These are phyloP conservation scores for Aquatica leii DNA, from an alignment of 2,888 invertebrate species.

Conservation along the genomic window DNA sequence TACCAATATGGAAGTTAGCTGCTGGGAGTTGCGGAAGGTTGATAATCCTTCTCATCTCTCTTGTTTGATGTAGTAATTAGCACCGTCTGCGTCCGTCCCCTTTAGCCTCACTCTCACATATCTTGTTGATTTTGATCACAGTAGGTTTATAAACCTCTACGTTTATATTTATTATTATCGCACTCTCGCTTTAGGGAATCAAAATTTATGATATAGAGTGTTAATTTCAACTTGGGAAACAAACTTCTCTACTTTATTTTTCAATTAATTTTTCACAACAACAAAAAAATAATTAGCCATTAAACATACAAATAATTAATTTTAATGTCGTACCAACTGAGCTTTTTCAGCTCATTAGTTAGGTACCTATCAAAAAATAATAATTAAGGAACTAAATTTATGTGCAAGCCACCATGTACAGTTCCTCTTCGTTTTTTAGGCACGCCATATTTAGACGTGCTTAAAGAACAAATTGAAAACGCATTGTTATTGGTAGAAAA, in stretches of 20 bases:
- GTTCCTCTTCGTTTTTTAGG: no score
- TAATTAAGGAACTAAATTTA: no score
- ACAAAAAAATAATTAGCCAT: no score
- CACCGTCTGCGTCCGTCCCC: conserved; percentile 36
- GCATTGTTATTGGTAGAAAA: no score
- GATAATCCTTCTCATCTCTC: conserved; percentile 44
- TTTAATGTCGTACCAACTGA: no score
- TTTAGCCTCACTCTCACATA: conserved; percentile 14
- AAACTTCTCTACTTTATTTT: not conserved
- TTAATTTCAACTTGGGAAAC: not conserved
- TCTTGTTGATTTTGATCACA: conserved; percentile 32
- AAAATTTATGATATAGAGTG: conserved; percentile 14
- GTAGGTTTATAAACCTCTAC: conserved; percentile 21
- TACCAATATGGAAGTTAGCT: conserved; percentile 21
- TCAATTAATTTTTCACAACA: not conserved
- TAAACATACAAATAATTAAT: no score
- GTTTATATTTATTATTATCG: conserved; percentile 32
- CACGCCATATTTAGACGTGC: no score
- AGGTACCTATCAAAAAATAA: no score
- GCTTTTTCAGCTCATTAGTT: no score
- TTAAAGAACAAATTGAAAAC: no score
- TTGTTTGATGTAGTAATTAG: conserved; percentile 50
- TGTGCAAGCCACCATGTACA: no score
- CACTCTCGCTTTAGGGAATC: conserved; percentile 23
- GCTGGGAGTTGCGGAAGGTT: conserved; percentile 40